These are phyloP conservation scores for Chiroxiphia lanceolata DNA, from an alignment of 2,797 vertebrate species.

Conservation along the genomic window DNA sequence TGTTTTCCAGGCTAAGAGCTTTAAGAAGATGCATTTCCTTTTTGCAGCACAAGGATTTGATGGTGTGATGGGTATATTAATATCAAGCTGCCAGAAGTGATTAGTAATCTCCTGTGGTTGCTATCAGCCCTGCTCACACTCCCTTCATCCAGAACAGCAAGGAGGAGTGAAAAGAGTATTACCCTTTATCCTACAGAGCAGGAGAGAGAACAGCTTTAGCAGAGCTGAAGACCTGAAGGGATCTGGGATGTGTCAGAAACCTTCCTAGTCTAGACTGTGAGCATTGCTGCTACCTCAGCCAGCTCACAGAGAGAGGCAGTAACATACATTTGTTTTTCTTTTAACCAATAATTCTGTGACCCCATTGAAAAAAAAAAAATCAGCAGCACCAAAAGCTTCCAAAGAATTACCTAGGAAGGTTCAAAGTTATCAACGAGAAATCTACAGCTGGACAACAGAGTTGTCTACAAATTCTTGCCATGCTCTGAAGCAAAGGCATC, in stretches of 20 bases:
- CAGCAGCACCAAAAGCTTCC: neutral
- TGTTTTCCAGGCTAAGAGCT: neutral
- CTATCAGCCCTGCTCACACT: neutral
- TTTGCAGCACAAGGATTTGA: neutral
- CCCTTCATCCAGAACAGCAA: neutral
- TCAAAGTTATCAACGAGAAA: neutral
- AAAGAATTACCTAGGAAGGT: neutral
- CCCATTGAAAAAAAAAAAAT: neutral
- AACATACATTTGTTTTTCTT: neutral
- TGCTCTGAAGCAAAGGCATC: neutral
- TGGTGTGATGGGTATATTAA: neutral
- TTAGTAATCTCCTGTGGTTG: neutral
- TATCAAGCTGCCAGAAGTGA: slow-evolving; percentile 1
- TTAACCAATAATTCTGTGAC: neutral
- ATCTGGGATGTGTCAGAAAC: neutral
- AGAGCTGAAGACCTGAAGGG: neutral
- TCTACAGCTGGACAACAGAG: neutral
- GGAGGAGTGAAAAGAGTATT: neutral
- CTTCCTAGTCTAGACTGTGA: neutral
- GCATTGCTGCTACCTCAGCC: neutral
- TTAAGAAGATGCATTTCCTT: neutral
- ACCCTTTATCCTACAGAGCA: neutral
- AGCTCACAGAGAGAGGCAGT: neutral
- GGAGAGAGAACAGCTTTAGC: neutral
- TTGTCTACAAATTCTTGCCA: neutral